Evolutionary conservation across 2,113 vertebrate genomes (phyloP).

Genomic region (Colius striatus): DNA sequence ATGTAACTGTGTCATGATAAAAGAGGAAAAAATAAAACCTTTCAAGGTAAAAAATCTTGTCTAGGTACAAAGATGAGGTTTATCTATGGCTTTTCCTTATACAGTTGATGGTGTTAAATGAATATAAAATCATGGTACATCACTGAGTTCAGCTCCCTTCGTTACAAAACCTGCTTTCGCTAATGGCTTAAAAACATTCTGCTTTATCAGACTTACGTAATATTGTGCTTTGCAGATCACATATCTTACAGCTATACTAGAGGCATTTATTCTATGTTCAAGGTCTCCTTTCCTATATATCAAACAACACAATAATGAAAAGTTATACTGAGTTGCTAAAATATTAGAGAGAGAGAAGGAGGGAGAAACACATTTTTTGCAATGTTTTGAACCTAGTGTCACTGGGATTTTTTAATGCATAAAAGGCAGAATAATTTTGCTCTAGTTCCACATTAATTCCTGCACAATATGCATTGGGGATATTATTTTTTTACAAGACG

Average conservation of each 20-base stretch:
- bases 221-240: conserved; percentile 19
- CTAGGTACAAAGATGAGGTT: neutral
- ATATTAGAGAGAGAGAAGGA: conserved; percentile 17
- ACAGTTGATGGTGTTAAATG: neutral
- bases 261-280: neutral
- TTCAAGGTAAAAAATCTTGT: neutral
- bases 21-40: neutral
- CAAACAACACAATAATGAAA: conserved; percentile 26
- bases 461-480: conserved; percentile 65
- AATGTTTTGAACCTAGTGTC: conserved; percentile 56
- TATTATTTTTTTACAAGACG: conserved; percentile 70
- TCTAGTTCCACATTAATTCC: conserved; percentile 68
- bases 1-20: fast-evolving
- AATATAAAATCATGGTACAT: neutral
- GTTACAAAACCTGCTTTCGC: neutral
- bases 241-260: conserved; percentile 8
- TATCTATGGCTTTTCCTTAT: neutral
- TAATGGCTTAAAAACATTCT: conserved; percentile 26
- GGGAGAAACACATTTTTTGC: conserved; percentile 43
- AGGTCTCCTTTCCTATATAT: conserved; percentile 27
- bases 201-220: conserved; percentile 36
- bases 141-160: neutral
- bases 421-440: conserved; percentile 64
- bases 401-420: conserved; percentile 55
- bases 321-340: conserved; percentile 41